A percentile compares a stretch with the other conserved stretches of the same genome.
These are phyloP conservation scores for Epizoanthus scotinus DNA, from an alignment of 92 coral and sea anemone species.

Conservation along the genomic window DNA sequence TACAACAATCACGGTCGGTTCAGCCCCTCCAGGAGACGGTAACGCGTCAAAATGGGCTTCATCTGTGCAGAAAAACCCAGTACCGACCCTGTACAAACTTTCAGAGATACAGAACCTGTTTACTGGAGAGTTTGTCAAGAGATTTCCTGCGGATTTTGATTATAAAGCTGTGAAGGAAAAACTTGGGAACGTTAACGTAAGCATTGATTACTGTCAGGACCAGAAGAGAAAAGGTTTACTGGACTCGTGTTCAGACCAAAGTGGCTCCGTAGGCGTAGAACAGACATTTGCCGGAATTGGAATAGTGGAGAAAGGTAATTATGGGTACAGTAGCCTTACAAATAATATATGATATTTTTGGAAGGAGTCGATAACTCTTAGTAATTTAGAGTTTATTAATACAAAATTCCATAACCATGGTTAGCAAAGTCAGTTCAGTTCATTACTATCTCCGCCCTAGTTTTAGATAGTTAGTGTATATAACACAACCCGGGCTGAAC, in stretches of 20 bases:
- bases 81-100: slow-evolving; percentile 53
- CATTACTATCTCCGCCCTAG: no score
- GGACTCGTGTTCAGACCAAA: slow-evolving; percentile 48
- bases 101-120: slow-evolving; percentile 52
- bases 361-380: no score
- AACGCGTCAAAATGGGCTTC: slow-evolving; percentile 62
- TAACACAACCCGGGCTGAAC: no score
- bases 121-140: slow-evolving; percentile 41
- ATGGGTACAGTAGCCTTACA: no score
- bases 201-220: slow-evolving; percentile 43
- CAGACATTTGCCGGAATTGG: no score
- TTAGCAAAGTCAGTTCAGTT: no score
- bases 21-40: slow-evolving; percentile 68
- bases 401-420: no score
- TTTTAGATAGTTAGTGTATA: no score
- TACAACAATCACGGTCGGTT: slow-evolving; percentile 70
- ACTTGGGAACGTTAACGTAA: slow-evolving; percentile 41
- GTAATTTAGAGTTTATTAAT: no score
- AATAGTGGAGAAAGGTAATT: no score
- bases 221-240: slow-evolving; percentile 41
- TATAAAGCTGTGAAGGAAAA: slow-evolving; percentile 38
- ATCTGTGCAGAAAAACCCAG: slow-evolving; percentile 61
- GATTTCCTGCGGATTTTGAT: slow-evolving; percentile 44
- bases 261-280: slow-evolving; percentile 14
- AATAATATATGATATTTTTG: no score